These are phyloP conservation scores for Tinea pellionella DNA, from an alignment of 2,888 invertebrate species.

Conservation along the genomic window DNA sequence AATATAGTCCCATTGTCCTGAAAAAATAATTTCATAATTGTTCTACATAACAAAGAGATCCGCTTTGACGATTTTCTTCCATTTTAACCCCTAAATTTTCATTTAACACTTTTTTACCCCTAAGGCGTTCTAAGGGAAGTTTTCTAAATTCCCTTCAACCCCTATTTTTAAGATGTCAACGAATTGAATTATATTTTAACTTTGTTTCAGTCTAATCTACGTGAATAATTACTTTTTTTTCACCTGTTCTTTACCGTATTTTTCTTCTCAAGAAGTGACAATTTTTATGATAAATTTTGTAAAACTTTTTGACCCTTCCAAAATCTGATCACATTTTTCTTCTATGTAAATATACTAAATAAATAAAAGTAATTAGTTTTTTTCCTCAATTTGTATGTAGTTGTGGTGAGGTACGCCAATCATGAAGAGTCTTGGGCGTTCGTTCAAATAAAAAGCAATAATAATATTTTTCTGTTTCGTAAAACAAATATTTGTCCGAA, in stretches of 20 bases:
- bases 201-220: not conserved
- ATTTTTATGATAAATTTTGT: too few relatives aligned
- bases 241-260: not conserved
- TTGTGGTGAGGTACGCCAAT: not conserved
- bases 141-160: not conserved
- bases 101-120: not conserved
- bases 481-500: not conserved
- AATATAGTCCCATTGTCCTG: not conserved
- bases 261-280: not conserved
- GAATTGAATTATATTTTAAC: slow-evolving; percentile 6
- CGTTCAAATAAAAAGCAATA: not conserved
- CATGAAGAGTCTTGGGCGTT: not conserved
- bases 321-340: too few relatives aligned
- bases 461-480: not conserved
- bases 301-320: too few relatives aligned
- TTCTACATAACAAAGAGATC: not conserved
- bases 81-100: not conserved
- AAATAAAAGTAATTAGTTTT: too few relatives aligned
- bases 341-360: too few relatives aligned
- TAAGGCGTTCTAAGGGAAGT: not conserved
- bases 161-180: slow-evolving; percentile 6
- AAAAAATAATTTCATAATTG: not conserved
- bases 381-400: too few relatives aligned
- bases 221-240: not conserved
- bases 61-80: not conserved